These are phyloP conservation scores for Cladopsammia gracilis DNA, from an alignment of 64 coral and sea anemone genomes.

Conservation along the genomic window DNA sequence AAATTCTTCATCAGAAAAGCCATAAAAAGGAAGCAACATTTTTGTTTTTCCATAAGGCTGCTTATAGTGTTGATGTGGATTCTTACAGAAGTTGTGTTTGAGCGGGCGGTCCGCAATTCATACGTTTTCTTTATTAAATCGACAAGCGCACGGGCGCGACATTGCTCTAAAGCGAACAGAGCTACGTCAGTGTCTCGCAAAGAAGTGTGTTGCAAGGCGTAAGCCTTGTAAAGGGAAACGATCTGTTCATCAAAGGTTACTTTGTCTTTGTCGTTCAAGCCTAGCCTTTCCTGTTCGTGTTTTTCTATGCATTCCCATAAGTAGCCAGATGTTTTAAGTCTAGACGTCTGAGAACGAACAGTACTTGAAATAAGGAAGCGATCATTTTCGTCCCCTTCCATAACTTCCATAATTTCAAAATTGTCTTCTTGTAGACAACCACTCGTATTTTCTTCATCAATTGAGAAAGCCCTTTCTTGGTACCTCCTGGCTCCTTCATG, in stretches of 20 bases:
- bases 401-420: neutral
- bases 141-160: neutral
- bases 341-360: neutral
- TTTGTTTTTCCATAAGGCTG: neutral
- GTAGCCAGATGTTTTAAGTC: neutral
- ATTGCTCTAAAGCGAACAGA: neutral
- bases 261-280: neutral
- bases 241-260: neutral
- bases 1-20: neutral
- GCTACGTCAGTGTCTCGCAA: neutral
- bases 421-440: neutral
- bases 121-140: neutral
- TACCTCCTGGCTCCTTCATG: neutral
- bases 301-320: neutral
- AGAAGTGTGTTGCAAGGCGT: neutral
- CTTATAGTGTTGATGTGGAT: neutral
- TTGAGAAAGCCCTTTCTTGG: conserved; percentile 5
- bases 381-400: neutral
- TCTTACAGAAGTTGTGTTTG: neutral
- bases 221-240: neutral
- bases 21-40: neutral
- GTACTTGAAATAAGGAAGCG: neutral
- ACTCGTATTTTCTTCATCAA: neutral
- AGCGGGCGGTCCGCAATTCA: neutral
- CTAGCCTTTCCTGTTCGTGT: neutral